Base-by-base conservation (phyloP, 2,113 vertebrate species). In the Plotosus lineatus region DNA sequence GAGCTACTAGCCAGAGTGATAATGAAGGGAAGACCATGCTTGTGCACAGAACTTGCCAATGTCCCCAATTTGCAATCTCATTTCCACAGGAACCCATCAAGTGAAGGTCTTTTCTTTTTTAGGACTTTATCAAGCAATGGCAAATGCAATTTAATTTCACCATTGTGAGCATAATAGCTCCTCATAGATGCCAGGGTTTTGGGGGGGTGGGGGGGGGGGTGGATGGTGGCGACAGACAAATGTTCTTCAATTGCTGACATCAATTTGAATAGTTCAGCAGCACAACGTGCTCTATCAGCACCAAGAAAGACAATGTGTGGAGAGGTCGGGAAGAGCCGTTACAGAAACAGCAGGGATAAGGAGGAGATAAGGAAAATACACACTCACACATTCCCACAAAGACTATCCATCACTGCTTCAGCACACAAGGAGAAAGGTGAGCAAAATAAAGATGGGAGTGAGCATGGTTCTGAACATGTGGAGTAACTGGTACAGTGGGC, bases 91-190 rank as follows among this genome's bases (percentile, higher is more conserved):
- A 84, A 84, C 73, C 77, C 78, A 87, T 83, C 80, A 78, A 85
- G 73, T 63, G 80, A 82, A 80, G 79, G 84, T 75, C 77, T 78
- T 76, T 55, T 63, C 76, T 84, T 87, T 72, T 87, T 80, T 80
- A 82, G 77, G 80, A 87, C 84, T 85, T 84, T 87, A 87, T 86
- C 84, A 87, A 86, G 75, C 78, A 15, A 55, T 66, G 61, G 82
- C 77, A 86, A 87, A 87, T 38, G 78, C 86, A 87, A 84, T 84
- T 87, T 84, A 84, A 87, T 87, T 84, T 85, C 80, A 71, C 86
- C 61, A 86, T 86, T 86, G 85, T 86, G 78, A 85, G 75, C 79
- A 83, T 81, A 87, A 86, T 87, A 71, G 82, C 80, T 82, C 78
- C 75, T 80, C 79, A 66, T 36, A 74, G 77, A 63, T 75, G n/a